A percentile compares a stretch with the other conserved stretches of the same genome.
Conservation (phyloP, 1,140 invertebrate species). For the Drosophila insularis region DNA sequence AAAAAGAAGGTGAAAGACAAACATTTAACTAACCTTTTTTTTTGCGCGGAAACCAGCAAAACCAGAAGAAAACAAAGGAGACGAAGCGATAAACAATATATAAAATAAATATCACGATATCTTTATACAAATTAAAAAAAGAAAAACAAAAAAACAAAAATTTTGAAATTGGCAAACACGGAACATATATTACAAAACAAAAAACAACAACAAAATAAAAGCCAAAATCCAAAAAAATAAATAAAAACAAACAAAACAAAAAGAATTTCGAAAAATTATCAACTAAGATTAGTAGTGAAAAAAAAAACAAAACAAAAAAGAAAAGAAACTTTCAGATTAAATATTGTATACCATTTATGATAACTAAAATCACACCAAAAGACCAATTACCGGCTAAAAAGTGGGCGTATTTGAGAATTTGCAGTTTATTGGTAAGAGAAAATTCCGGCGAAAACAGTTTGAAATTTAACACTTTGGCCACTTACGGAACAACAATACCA, state of each 20-base stretch:
- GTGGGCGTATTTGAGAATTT: constrained; percentile 6
- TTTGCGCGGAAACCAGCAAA: background rate
- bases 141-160: constrained; percentile 26
- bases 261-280: constrained; percentile 10
- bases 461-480: constrained; percentile 1
- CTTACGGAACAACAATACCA: background rate
- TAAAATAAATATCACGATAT: constrained; percentile 11
- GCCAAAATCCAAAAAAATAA: constrained; percentile 42
- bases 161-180: constrained; percentile 1
- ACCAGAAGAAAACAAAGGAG: background rate
- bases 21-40: constrained; percentile 1
- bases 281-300: constrained; percentile 71
- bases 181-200: constrained; percentile 18
- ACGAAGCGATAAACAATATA: constrained; percentile 7
- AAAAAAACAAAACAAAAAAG: constrained; percentile 25
- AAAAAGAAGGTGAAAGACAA: constrained; percentile 1
- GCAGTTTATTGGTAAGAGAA: constrained; percentile 3
- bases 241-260: constrained; percentile 52
- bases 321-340: constrained; percentile 16
- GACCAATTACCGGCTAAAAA: constrained; percentile 45
- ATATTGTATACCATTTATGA: constrained; percentile 11
- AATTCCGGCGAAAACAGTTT: background rate
- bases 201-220: constrained; percentile 17
- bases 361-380: constrained; percentile 27
- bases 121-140: constrained; percentile 6